Percentiles rank a stretch among this genome's conserved stretches.
phyloP scores from a whole-genome alignment of 2,797 vertebrate genomes.

The Cephalopachus bancanus region DNA sequence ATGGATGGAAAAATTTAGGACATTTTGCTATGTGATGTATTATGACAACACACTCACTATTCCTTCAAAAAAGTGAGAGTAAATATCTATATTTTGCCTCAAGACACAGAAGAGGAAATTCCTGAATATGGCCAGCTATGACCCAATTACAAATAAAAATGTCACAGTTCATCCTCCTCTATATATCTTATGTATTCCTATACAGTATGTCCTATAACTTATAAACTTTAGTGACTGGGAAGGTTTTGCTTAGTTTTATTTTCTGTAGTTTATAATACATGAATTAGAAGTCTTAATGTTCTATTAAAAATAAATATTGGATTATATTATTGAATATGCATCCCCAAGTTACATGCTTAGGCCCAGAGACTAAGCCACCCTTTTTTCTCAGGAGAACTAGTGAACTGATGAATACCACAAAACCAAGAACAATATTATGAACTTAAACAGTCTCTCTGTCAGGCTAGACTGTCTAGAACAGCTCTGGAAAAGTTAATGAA shows the following conservation, averaged over 20 bases:
- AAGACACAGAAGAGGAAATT: not conserved
- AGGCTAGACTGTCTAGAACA: not conserved
- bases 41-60: not conserved
- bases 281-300: not conserved
- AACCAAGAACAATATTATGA: not conserved
- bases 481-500: not conserved
- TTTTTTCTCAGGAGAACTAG: not conserved
- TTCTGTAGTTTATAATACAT: not conserved
- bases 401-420: not conserved
- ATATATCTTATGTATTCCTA: not conserved
- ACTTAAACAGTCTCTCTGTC: not conserved
- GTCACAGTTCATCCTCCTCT: not conserved
- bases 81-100: not conserved
- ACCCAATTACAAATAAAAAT: not conserved
- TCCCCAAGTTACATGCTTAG: not conserved
- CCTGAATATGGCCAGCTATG: not conserved
- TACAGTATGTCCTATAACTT: not conserved
- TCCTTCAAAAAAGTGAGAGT: not conserved
- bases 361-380: not conserved
- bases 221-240: not conserved
- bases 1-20: not conserved
- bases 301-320: constrained; percentile 25
- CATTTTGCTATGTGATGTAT: not conserved
- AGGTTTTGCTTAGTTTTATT: constrained; percentile 18
- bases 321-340: not conserved